Evolutionary conservation across 2,888 invertebrate genomes (phyloP).

Genomic region (Agrotis puta): DNA sequence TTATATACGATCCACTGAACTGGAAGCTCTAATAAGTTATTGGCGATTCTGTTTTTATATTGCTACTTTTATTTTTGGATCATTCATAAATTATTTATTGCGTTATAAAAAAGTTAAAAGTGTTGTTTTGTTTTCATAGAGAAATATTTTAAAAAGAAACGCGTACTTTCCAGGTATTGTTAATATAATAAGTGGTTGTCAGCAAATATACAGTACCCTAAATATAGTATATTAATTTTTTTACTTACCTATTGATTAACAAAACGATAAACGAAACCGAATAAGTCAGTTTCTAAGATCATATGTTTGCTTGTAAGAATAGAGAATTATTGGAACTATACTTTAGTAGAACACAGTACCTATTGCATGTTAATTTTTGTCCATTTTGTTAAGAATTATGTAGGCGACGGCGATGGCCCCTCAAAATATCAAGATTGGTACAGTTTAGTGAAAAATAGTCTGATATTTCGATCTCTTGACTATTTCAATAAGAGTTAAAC

Average conservation of each 20-base stretch:
- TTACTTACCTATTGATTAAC: not conserved
- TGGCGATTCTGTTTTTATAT: conserved; percentile 57
- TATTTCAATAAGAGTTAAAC: not conserved
- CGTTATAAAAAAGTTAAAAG: conserved; percentile 25
- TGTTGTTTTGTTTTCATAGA: conserved; percentile 18
- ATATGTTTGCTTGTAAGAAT: no score
- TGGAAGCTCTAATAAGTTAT: conserved; percentile 65
- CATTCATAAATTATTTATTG: conserved; percentile 38
- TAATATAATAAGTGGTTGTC: conserved; percentile 2
- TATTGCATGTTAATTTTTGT: no score
- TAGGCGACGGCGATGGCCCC: not conserved
- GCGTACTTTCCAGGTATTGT: not conserved
- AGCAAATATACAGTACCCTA: no score
- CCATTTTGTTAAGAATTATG: not conserved
- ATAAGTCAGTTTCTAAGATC: not conserved
- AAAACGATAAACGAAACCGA: not conserved
- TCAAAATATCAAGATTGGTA: not conserved
- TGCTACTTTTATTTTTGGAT: conserved; percentile 43
- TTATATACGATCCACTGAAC: conserved; percentile 68
- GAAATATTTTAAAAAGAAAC: not conserved
- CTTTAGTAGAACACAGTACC: no score
- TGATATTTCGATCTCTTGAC: not conserved
- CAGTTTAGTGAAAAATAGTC: no score
- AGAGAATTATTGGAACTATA: no score
- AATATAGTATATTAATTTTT: no score